Conservation (phyloP, 2,113 vertebrate species). For the Columbina picui region DNA sequence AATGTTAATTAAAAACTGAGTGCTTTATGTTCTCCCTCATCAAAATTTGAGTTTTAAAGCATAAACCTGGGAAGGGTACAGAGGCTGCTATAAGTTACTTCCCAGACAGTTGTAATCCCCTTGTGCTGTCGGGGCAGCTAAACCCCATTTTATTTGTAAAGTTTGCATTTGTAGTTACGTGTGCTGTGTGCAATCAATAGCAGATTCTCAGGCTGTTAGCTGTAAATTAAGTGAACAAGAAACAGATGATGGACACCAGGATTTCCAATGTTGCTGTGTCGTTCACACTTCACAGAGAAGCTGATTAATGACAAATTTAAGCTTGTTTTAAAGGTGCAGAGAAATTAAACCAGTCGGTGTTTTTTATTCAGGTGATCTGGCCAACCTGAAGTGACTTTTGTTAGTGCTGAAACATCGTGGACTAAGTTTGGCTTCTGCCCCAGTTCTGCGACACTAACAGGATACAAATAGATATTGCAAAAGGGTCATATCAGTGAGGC, state of each 20-base stretch:
- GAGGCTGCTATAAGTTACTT: background rate
- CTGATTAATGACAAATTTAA: background rate
- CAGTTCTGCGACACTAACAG: accelerated
- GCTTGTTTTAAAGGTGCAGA: background rate
- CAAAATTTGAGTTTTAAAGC: background rate
- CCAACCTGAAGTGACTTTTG: background rate
- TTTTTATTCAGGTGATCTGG: background rate
- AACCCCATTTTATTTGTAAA: background rate
- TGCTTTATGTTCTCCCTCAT: background rate
- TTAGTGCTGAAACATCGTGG: background rate
- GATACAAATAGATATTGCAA: background rate
- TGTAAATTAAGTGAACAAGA: background rate
- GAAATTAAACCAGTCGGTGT: background rate
- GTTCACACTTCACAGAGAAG: background rate
- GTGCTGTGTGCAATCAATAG: background rate
- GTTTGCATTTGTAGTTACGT: background rate
- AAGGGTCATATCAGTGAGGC: background rate
- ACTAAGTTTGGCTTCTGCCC: background rate
- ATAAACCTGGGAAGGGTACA: background rate
- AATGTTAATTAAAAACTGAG: background rate
- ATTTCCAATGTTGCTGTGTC: background rate
- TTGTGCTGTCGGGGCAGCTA: background rate
- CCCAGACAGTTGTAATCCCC: background rate
- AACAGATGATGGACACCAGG: background rate
- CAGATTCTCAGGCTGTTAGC: background rate